These are phyloP conservation scores for Pipistrellus nathusii DNA, from an alignment of 2,797 vertebrate species.

Conservation along the genomic window DNA sequence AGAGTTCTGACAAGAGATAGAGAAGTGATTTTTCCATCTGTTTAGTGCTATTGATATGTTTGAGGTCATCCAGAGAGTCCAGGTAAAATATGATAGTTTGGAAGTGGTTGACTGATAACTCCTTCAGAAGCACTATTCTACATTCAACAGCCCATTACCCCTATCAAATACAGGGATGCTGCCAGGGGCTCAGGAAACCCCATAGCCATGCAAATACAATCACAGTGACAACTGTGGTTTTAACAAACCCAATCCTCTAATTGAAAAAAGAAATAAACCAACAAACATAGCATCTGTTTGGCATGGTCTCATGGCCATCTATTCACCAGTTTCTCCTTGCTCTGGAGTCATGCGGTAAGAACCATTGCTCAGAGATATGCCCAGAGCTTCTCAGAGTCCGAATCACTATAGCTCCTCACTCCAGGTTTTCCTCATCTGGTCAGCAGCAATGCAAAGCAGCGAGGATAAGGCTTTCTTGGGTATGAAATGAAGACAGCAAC, in stretches of 20 bases:
- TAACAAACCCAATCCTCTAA: neutral
- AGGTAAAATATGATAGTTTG: neutral
- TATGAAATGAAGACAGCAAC: neutral
- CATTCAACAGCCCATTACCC: neutral
- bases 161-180: accelerated
- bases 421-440: neutral
- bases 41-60: neutral
- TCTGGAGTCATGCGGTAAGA: neutral
- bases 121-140: neutral
- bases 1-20: neutral
- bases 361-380: neutral
- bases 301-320: neutral
- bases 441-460: neutral
- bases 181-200: neutral
- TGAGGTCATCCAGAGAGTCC: neutral
- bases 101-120: neutral
- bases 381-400: neutral
- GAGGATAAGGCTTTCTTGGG: neutral
- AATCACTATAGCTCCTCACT: neutral
- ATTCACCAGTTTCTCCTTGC: neutral
- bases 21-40: neutral
- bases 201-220: neutral
- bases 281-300: neutral
- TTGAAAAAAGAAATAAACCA: neutral
- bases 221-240: neutral